Conservation (phyloP, 2,797 vertebrate species). For the Pelochelys cantorii region DNA sequence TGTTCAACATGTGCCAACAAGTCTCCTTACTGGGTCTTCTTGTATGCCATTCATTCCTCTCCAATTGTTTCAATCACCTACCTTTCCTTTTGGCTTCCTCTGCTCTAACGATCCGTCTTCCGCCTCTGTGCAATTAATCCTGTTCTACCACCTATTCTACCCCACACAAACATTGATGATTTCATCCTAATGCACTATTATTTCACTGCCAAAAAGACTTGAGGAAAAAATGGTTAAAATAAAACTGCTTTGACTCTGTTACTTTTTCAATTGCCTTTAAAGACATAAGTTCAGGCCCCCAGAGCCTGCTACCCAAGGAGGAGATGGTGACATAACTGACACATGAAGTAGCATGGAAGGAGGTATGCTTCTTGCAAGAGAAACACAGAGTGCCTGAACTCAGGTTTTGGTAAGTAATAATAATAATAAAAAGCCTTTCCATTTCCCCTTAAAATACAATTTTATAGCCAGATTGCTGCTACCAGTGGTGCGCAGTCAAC, state of each 20-base stretch:
- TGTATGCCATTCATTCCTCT: background rate
- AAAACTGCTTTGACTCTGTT: background rate
- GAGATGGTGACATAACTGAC: background rate
- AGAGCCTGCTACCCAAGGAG: background rate
- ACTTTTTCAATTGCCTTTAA: background rate
- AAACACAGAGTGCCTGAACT: background rate
- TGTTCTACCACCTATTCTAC: background rate
- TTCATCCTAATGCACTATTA: background rate
- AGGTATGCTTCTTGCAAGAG: background rate
- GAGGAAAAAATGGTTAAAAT: background rate
- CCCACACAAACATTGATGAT: background rate
- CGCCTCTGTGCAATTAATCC: background rate
- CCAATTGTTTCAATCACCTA: fast-evolving
- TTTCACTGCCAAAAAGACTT: background rate
- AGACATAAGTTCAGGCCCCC: background rate
- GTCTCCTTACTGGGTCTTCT: background rate
- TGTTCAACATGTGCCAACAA: background rate
- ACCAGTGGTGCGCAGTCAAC: background rate
- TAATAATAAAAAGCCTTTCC: background rate
- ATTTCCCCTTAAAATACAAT: background rate
- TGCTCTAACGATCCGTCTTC: background rate
- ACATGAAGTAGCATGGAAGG: background rate
- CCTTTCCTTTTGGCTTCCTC: background rate
- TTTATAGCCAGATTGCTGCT: background rate
- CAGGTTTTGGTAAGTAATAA: background rate